Evolutionary conservation across 2,113 vertebrate species (phyloP).

Genomic region (Notarius lentiginosus): DNA sequence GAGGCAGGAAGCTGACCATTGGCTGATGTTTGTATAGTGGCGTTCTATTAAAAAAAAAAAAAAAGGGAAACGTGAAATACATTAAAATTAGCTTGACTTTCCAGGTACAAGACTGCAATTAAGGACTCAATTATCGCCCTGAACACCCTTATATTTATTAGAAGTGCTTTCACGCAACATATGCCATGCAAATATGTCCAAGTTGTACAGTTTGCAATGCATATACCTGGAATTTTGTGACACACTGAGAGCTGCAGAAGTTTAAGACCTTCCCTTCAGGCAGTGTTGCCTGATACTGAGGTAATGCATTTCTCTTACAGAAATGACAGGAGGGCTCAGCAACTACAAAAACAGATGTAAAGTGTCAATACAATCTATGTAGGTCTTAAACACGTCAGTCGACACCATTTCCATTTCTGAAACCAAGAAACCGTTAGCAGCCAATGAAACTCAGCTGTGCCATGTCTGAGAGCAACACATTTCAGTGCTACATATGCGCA

Average conservation of each 20-base stretch:
- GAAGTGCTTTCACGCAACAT: background rate
- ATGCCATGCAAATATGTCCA: background rate
- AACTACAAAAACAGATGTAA: slow-evolving; percentile 71
- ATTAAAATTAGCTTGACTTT: background rate
- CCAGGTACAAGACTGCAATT: background rate
- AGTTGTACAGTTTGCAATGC: slow-evolving; percentile 26
- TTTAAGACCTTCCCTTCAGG: slow-evolving; percentile 93
- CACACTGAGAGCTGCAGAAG: slow-evolving; percentile 98
- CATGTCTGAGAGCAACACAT: background rate
- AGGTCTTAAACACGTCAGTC: background rate
- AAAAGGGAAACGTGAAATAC: background rate
- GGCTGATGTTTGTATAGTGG: slow-evolving; percentile 84
- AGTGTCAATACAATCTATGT: slow-evolving; percentile 10
- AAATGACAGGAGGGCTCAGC: slow-evolving; percentile 92
- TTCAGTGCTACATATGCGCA: background rate
- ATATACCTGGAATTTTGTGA: slow-evolving; percentile 95
- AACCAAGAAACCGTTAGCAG: background rate
- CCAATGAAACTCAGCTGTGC: background rate
- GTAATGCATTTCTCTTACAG: slow-evolving; percentile 95
- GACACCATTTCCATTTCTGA: slow-evolving; percentile 14
- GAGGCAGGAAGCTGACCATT: slow-evolving; percentile 84
- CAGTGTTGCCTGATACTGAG: slow-evolving; percentile 95
- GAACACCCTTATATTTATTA: background rate
- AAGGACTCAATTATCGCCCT: background rate
- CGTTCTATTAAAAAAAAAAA: slow-evolving; percentile 69